Evolutionary conservation across 2,797 vertebrate species (phyloP).

Genomic region (Lemur catta): DNA sequence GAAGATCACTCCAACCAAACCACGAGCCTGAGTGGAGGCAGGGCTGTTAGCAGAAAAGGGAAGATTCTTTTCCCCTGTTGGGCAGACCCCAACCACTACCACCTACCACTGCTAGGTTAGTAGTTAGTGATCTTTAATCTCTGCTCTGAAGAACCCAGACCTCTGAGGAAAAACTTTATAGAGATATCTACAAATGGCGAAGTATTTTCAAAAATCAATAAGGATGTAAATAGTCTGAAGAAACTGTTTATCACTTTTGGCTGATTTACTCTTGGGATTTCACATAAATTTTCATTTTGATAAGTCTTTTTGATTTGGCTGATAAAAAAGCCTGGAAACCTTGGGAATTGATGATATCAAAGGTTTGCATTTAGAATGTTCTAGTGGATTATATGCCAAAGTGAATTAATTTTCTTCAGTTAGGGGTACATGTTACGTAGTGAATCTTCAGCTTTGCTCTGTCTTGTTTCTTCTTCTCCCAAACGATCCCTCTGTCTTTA

Average conservation of each 20-base stretch:
- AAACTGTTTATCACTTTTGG: conserved; percentile 37
- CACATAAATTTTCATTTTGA: conserved; percentile 52
- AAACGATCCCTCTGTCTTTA: not conserved
- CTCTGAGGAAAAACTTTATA: not conserved
- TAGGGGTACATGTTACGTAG: conserved; percentile 12
- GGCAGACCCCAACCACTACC: not conserved
- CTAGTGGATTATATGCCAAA: conserved; percentile 40
- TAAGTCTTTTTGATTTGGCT: conserved; percentile 43
- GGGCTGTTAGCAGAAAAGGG: not conserved
- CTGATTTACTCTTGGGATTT: conserved; percentile 35
- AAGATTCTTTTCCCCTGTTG: not conserved
- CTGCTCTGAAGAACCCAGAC: not conserved
- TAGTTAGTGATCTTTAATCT: not conserved
- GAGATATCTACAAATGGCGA: not conserved
- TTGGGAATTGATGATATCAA: conserved; percentile 9
- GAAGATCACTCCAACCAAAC: not conserved
- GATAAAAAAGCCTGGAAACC: conserved; percentile 14
- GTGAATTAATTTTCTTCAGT: conserved; percentile 9
- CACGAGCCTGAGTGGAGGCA: not conserved
- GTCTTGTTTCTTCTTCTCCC: not conserved
- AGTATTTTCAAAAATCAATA: conserved; percentile 1
- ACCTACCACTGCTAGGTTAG: not conserved
- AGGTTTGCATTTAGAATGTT: conserved; percentile 36
- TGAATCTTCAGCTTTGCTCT: not conserved
- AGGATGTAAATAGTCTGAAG: conserved; percentile 4